Base-by-base conservation (phyloP, 2,113 vertebrate species). In the Periophthalmus modestus region DNA sequence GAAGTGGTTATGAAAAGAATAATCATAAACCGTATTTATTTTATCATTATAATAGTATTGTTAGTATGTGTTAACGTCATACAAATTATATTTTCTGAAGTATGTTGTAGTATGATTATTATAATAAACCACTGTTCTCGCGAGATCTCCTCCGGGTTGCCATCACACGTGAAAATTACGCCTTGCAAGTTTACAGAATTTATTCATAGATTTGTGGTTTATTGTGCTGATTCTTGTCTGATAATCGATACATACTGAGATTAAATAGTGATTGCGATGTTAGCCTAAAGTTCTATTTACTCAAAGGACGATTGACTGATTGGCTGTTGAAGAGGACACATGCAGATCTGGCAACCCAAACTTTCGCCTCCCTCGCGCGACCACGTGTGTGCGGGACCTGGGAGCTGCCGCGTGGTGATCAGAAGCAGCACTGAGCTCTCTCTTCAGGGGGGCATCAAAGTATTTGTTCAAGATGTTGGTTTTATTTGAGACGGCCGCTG, bases 401-500 rank as follows among this genome's bases (percentile, higher is more conserved):
- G 16, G 67, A 55, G 73, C 75, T 66, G 61, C 62, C 46, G 55
- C 77, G 79, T 82, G 83, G 70, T 12, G 61, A 10, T 11, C 14
- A 11, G 18, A 1, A 12, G 10, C 61, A 68, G 1, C 7, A 0
- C 7, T 1, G 28, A 23, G 57, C 73, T 76, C 78, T 71, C 58
- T 0, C 0, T 1, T 0, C 0, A 28, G 71, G 77, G 79, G 71
- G 52, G 1, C 7, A 24, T 0, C 0, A 0, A 11, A 48, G n/a
- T 24, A 24, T 19, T 34, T 9, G 0, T n/a, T n/a, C 23, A 91
- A 80, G 34, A 94, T 94, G 93, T 82, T 94, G 5, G 93, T 94
- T 34, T 80, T 94, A 36, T 94, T 94, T 28, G 93, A 94, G 74
- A 94, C 93, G 33, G 93, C 93, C 0, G 93, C 92, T 15, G 93